Percentiles rank a stretch among this genome's conserved stretches.
Conservation (phyloP, 2,888 invertebrate species). For the Leptinotarsa tumamoca region DNA sequence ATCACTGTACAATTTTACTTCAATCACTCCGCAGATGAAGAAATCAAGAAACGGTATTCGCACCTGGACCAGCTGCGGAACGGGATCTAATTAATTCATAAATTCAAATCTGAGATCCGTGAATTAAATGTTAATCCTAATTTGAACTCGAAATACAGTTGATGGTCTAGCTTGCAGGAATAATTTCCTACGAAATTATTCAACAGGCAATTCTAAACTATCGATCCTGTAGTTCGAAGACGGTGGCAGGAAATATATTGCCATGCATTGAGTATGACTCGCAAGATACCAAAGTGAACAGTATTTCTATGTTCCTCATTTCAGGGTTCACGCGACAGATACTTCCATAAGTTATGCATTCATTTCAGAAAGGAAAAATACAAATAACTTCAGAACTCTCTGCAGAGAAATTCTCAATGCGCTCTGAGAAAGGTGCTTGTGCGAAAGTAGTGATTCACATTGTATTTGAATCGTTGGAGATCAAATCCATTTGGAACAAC, state of each 20-base stretch:
- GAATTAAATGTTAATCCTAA: constrained; percentile 9
- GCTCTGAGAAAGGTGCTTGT: no score
- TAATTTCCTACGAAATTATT: constrained; percentile 17
- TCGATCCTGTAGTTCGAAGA: constrained; percentile 17
- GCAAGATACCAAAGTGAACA: neutral
- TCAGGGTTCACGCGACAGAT: neutral
- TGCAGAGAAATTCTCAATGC: no score
- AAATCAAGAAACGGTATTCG: neutral
- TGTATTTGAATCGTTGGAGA: no score
- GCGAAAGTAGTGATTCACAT: no score
- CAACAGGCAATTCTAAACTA: constrained; percentile 18
- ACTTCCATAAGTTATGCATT: neutral
- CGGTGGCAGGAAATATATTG: neutral
- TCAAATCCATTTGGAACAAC: no score
- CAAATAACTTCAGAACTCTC: neutral
- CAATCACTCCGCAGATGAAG: neutral
- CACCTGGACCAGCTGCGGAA: neutral
- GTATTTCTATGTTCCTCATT: neutral
- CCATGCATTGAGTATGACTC: neutral
- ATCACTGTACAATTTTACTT: neutral
- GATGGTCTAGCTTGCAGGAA: constrained; percentile 15
- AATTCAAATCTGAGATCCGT: constrained; percentile 8
- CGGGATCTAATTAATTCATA: neutral
- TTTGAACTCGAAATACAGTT: constrained; percentile 11
- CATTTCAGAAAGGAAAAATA: neutral